These are phyloP conservation scores for Lophotriccus pileatus DNA, from an alignment of 2,797 vertebrate genomes.

Conservation along the genomic window DNA sequence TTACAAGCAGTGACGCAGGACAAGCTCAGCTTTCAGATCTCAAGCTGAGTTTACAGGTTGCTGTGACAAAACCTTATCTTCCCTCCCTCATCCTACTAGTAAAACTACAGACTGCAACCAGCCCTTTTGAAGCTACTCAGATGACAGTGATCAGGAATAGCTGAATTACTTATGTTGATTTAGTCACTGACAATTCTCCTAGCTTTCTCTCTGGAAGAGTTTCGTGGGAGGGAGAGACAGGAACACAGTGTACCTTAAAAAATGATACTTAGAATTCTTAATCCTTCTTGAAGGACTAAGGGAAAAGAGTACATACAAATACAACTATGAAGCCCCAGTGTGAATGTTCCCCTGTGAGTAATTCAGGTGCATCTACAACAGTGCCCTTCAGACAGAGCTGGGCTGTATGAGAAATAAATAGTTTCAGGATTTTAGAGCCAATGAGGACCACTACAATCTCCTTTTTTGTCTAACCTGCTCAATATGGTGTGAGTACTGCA, in stretches of 20 bases:
- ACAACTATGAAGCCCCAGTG: not conserved
- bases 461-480: not conserved
- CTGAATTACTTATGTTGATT: not conserved
- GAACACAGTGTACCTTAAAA: not conserved
- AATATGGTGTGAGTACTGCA: not conserved
- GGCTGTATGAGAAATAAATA: not conserved
- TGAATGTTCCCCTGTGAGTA: not conserved
- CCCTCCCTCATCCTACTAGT: not conserved
- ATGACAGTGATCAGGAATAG: not conserved
- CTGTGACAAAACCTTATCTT: not conserved
- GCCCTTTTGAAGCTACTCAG: not conserved
- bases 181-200: not conserved
- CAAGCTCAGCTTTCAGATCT: conserved; percentile 12
- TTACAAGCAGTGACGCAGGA: not conserved
- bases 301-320: not conserved
- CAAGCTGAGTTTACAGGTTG: not conserved
- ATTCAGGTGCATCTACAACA: not conserved
- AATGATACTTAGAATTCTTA: not conserved
- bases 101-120: not conserved
- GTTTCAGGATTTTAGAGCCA: not conserved
- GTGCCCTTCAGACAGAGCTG: not conserved
- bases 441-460: not conserved
- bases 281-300: not conserved
- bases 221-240: not conserved
- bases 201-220: not conserved